These are phyloP conservation scores for Coregonus suidteri DNA, from an alignment of 2,797 vertebrate genomes.

Conservation along the genomic window DNA sequence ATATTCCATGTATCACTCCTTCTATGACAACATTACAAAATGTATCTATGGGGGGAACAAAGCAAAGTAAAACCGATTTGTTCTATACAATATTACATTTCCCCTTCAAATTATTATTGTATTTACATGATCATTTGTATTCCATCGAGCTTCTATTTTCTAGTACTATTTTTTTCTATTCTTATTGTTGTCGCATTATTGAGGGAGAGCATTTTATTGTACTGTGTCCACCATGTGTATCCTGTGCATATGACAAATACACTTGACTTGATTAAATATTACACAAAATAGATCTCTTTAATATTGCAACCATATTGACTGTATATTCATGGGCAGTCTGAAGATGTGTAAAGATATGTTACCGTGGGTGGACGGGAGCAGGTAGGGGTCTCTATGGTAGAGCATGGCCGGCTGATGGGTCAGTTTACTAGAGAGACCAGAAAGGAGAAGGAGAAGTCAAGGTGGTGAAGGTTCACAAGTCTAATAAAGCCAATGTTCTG, in stretches of 20 bases:
- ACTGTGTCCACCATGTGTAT: no score
- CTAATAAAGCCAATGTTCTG: no score
- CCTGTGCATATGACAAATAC: no score
- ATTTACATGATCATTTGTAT: background rate
- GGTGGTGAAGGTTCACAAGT: background rate
- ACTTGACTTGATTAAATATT: background rate
- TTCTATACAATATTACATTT: background rate
- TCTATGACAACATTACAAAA: conserved; percentile 94
- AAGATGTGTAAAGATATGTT: conserved; percentile 44
- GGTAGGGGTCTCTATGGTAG: conserved; percentile 95
- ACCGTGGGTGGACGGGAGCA: conserved; percentile 91
- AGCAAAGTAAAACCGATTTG: background rate
- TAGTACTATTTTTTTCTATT: no score
- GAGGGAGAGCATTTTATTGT: no score
- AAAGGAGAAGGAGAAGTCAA: conserved; percentile 10
- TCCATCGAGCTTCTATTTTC: no score
- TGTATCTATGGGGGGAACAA: conserved; percentile 71
- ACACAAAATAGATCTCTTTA: background rate
- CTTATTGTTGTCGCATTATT: no score
- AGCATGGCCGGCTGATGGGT: conserved; percentile 96
- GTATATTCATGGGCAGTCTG: background rate
- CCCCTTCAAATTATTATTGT: background rate
- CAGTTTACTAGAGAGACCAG: conserved; percentile 85
- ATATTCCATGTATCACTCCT: conserved; percentile 92
- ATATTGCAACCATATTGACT: background rate